Percentiles rank a stretch among this genome's conserved stretches.
These are phyloP conservation scores for Andricus quercusramuli DNA, from an alignment of 2,888 invertebrate species.

Conservation along the genomic window DNA sequence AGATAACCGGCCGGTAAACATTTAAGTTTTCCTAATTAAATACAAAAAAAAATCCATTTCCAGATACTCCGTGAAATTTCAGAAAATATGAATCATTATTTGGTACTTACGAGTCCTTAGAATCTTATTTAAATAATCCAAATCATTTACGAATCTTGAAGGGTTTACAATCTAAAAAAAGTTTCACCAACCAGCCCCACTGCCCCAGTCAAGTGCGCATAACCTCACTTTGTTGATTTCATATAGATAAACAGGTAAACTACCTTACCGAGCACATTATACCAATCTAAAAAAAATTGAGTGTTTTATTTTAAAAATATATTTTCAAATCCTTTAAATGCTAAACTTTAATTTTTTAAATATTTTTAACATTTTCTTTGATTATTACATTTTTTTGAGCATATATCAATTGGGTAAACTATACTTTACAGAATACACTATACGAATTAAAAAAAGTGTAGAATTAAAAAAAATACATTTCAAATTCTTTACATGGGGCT, in stretches of 20 bases:
- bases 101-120: conserved; percentile 9
- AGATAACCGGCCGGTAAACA: conserved; percentile 69
- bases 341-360: too few relatives aligned
- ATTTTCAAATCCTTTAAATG: too few relatives aligned
- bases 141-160: conserved; percentile 27
- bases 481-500: too few relatives aligned
- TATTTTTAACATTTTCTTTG: too few relatives aligned
- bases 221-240: not conserved
- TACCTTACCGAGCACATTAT: not conserved
- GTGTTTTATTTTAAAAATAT: too few relatives aligned
- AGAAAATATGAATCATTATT: not conserved
- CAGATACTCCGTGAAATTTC: not conserved
- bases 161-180: conserved; percentile 9
- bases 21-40: not conserved
- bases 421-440: too few relatives aligned
- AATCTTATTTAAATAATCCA: conserved; percentile 25
- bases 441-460: too few relatives aligned
- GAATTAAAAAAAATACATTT: too few relatives aligned
- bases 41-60: not conserved
- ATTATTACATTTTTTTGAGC: too few relatives aligned
- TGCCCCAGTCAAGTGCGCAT: not conserved
- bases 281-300: not conserved
- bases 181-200: not conserved
- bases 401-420: too few relatives aligned
- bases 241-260: not conserved